A percentile compares a stretch with the other conserved stretches of the same genome.
These are phyloP conservation scores for Scomberomorus guttatus DNA, from an alignment of 2,797 vertebrate species.

Conservation along the genomic window DNA sequence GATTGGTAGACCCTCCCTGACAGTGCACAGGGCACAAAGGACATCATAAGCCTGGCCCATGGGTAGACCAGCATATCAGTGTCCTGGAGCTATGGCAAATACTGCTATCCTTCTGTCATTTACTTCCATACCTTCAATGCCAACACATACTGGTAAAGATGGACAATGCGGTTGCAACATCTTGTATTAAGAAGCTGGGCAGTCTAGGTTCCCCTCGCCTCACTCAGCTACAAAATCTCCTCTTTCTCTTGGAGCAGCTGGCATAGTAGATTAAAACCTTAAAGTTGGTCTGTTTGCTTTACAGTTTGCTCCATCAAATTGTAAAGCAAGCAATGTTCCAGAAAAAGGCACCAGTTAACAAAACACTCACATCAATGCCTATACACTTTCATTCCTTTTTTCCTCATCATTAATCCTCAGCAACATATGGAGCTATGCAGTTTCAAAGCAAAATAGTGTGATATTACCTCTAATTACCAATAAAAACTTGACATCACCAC, in stretches of 20 bases:
- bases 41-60: neutral
- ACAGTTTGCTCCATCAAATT: neutral
- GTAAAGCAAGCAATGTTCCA: no score
- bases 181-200: neutral
- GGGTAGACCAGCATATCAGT: neutral
- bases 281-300: neutral
- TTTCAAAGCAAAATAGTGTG: conserved; percentile 22
- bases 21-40: neutral
- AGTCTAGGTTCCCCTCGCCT: no score
- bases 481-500: conserved; percentile 31
- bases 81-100: conserved; percentile 4
- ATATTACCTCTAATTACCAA: conserved; percentile 39
- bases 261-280: no score
- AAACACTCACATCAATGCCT: neutral
- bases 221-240: no score
- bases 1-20: conserved; percentile 32
- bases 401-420: conserved; percentile 13
- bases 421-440: neutral
- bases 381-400: neutral
- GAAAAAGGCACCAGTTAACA: neutral
- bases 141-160: neutral
- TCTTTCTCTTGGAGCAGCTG: no score
- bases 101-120: neutral
- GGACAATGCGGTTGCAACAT: neutral
- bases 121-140: neutral